Evolutionary conservation across 2,113 vertebrate genomes (phyloP).

Genomic region (Muntiacus reevesi): DNA sequence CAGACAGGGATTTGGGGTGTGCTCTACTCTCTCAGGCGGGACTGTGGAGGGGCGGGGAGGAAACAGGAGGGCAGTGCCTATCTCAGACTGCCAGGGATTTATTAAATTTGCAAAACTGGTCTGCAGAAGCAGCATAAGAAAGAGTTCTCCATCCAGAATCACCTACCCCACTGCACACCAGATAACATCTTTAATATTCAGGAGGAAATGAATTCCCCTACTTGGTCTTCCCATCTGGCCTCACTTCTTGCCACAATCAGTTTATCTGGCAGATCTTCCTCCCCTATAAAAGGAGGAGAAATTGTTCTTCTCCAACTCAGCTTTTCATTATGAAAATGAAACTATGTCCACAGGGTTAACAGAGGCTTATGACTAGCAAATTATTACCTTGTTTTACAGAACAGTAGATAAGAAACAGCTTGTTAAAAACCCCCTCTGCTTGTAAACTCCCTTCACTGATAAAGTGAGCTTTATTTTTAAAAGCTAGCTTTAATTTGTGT

Average conservation of each 20-base stretch:
- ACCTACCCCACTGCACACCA: not conserved
- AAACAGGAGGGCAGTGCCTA: not conserved
- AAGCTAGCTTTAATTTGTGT: not conserved
- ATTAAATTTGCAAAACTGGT: not conserved
- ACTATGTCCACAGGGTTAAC: not conserved
- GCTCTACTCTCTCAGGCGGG: not conserved
- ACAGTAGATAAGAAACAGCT: not conserved
- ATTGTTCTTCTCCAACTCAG: not conserved
- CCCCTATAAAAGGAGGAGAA: not conserved
- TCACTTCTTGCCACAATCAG: not conserved
- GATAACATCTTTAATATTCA: slow-evolving; percentile 75
- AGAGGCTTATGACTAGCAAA: not conserved
- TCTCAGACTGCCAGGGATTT: not conserved
- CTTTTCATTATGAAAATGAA: not conserved
- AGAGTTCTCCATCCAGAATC: not conserved
- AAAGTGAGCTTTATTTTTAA: not conserved
- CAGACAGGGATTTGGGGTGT: not conserved
- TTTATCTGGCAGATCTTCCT: slow-evolving; percentile 8
- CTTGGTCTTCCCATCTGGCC: not conserved
- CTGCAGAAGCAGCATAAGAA: slow-evolving; percentile 12
- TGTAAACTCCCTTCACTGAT: not conserved
- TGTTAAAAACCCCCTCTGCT: not conserved
- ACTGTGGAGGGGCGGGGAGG: not conserved
- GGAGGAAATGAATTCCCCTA: slow-evolving; percentile 59
- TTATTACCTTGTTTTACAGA: not conserved